Evolutionary conservation across 2,113 vertebrate species (phyloP).

Genomic region (Pungitius pungitius): DNA sequence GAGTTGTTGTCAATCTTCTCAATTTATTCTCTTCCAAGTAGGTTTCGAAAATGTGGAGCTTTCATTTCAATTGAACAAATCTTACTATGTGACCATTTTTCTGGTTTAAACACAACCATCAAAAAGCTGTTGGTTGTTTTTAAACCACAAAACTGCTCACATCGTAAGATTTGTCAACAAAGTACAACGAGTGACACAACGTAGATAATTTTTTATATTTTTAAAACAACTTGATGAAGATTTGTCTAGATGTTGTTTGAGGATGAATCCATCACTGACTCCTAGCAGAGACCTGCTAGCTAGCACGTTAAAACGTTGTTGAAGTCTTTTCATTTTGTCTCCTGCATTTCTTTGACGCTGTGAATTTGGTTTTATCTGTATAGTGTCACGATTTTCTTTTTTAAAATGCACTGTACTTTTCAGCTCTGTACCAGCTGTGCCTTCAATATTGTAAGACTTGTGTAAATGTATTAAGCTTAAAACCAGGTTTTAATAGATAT

Average conservation of each 20-base stretch:
- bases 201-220: not conserved
- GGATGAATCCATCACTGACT: conserved; percentile 23
- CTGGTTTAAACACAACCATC: not conserved
- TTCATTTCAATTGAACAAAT: conserved; percentile 8
- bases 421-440: conserved; percentile 91
- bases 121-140: not conserved
- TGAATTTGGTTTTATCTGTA: conserved; percentile 79
- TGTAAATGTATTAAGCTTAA: conserved; percentile 89
- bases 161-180: not conserved
- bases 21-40: not conserved
- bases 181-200: not conserved
- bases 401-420: conserved; percentile 83
- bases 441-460: conserved; percentile 86
- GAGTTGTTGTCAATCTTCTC: not conserved
- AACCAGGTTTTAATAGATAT: conserved; percentile 81
- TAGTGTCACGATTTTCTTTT: conserved; percentile 70
- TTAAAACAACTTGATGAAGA: not conserved
- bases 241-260: conserved; percentile 12
- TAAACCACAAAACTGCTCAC: no score
- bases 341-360: conserved; percentile 77
- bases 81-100: not conserved
- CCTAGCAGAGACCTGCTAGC: conserved; percentile 58
- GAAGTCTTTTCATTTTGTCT: conserved; percentile 30
- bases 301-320: conserved; percentile 1
- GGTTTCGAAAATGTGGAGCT: not conserved